These are phyloP conservation scores for Stenolophus ochropezus DNA, from an alignment of 2,888 invertebrate genomes.

Conservation along the genomic window DNA sequence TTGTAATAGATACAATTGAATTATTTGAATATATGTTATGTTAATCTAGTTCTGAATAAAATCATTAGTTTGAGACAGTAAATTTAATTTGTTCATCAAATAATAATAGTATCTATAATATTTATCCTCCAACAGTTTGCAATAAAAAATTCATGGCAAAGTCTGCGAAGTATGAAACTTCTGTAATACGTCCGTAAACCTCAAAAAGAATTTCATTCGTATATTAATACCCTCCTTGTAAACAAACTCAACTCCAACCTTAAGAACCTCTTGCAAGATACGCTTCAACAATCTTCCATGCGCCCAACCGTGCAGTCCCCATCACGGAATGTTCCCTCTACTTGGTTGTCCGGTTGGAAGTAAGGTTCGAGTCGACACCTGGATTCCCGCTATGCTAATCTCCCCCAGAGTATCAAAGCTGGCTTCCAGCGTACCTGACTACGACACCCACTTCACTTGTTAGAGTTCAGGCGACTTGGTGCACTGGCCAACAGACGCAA, in stretches of 20 bases:
- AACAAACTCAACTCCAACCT: neutral
- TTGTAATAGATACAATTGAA: too few relatives aligned
- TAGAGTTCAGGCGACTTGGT: slow-evolving; percentile 34
- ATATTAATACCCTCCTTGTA: neutral
- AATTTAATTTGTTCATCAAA: too few relatives aligned
- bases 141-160: neutral
- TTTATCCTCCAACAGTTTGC: neutral
- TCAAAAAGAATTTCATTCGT: neutral
- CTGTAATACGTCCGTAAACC: neutral
- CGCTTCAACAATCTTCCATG: slow-evolving; percentile 56
- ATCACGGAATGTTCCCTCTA: slow-evolving; percentile 68
- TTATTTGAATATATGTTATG: too few relatives aligned
- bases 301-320: slow-evolving; percentile 25
- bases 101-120: too few relatives aligned
- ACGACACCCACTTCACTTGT: slow-evolving; percentile 59
- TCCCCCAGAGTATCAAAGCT: slow-evolving; percentile 61
- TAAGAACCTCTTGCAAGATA: slow-evolving; percentile 18
- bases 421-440: slow-evolving; percentile 61
- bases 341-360: slow-evolving; percentile 68
- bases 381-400: neutral
- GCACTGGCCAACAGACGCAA: neutral
- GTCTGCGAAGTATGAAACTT: neutral
- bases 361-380: slow-evolving; percentile 65
- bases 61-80: too few relatives aligned
- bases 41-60: too few relatives aligned